These are phyloP conservation scores for Corythornis cristatus DNA, from an alignment of 2,113 vertebrate species.

Conservation along the genomic window DNA sequence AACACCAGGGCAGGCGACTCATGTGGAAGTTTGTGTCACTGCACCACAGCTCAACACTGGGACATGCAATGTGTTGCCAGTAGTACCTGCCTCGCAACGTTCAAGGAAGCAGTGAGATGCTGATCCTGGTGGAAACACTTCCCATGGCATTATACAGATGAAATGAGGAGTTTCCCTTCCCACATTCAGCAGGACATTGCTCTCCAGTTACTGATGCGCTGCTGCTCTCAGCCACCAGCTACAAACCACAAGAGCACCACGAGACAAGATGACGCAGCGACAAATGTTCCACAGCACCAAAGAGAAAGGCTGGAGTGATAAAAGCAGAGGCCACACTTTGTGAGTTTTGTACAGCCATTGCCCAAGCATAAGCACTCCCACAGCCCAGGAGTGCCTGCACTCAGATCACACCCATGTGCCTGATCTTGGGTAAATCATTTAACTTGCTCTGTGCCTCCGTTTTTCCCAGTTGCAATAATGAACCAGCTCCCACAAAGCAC, in stretches of 20 bases:
- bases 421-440: constrained; percentile 34
- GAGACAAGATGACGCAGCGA: not conserved
- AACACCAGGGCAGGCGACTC: fast-evolving
- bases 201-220: fast-evolving
- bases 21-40: fast-evolving
- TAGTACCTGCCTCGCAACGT: fast-evolving
- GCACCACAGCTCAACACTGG: not conserved
- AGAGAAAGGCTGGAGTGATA: not conserved
- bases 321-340: fast-evolving
- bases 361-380: not conserved
- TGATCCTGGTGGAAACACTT: not conserved
- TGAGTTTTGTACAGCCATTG: not conserved
- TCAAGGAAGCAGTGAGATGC: not conserved
- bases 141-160: fast-evolving
- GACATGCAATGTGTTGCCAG: fast-evolving
- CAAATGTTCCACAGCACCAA: not conserved
- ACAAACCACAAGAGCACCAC: fast-evolving
- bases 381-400: not conserved
- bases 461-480: not conserved
- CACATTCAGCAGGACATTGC: fast-evolving
- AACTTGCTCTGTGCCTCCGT: not conserved
- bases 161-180: not conserved
- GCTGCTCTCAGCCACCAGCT: fast-evolving
- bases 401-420: not conserved
- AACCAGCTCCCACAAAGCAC: not conserved